These are phyloP conservation scores for Eolophus roseicapilla DNA, from an alignment of 2,113 vertebrate species.

Conservation along the genomic window DNA sequence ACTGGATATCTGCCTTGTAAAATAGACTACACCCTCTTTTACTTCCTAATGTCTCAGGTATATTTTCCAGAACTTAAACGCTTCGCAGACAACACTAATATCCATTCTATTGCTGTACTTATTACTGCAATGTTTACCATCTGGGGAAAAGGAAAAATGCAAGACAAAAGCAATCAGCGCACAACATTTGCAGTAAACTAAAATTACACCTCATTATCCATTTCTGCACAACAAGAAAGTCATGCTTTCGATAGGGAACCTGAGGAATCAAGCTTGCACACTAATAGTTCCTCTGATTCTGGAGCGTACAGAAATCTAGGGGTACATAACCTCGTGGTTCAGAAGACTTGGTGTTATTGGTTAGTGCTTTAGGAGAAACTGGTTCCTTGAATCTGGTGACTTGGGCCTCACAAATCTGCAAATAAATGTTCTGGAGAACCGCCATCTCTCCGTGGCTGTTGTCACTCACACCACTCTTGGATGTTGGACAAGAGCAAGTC, in stretches of 20 bases:
- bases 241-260: background rate
- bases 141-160: background rate
- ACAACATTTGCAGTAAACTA: background rate
- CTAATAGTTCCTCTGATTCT: background rate
- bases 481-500: background rate
- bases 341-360: background rate
- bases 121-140: background rate
- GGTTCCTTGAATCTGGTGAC: background rate
- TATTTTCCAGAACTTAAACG: conserved; percentile 3
- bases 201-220: background rate
- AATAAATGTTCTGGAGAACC: background rate
- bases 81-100: background rate
- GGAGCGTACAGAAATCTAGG: background rate
- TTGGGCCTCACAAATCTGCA: background rate
- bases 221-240: background rate
- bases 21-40: conserved; percentile 33
- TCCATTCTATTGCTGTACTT: background rate
- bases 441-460: background rate
- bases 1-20: conserved; percentile 35
- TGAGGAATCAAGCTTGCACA: background rate
- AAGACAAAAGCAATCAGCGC: background rate
- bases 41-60: conserved; percentile 49
- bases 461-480: background rate
- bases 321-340: background rate
- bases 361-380: background rate